These are phyloP conservation scores for Platycheirus rosarum DNA, from an alignment of 2,888 invertebrate genomes.

Conservation along the genomic window DNA sequence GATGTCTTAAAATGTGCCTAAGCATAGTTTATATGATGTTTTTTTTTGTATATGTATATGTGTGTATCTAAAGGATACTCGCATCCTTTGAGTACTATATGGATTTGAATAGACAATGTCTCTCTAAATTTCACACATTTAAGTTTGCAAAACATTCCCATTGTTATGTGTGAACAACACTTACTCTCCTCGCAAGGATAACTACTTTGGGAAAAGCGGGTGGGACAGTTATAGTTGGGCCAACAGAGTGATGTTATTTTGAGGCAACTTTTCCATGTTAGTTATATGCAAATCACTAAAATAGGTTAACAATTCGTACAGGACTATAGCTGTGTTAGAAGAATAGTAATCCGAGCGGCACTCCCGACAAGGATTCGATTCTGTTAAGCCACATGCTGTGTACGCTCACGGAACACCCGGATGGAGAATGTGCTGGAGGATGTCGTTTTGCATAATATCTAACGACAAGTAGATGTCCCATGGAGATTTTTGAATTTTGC, in stretches of 20 bases:
- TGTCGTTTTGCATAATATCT: conserved; percentile 59
- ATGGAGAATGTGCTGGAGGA: conserved; percentile 4
- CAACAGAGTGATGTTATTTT: conserved; percentile 49
- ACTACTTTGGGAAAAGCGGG: not conserved
- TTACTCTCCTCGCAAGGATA: conserved; percentile 26
- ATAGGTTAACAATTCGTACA: conserved; percentile 73
- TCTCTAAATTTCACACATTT: conserved; percentile 62
- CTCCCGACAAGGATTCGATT: conserved; percentile 69
- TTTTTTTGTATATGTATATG: conserved; percentile 12
- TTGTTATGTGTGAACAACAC: conserved; percentile 49
- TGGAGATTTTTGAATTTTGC: conserved; percentile 57
- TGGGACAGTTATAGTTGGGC: conserved; percentile 9
- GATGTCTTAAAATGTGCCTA: not conserved
- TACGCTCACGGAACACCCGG: not conserved
- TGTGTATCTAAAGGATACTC: conserved; percentile 32
- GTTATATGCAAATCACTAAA: conserved; percentile 70
- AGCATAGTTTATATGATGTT: conserved; percentile 26
- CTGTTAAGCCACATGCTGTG: conserved; percentile 72
- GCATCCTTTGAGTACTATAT: conserved; percentile 49
- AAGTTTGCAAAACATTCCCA: conserved; percentile 56
- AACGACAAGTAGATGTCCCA: conserved; percentile 56
- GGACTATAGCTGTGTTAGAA: conserved; percentile 36
- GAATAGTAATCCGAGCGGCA: conserved; percentile 47
- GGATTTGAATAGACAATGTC: conserved; percentile 40
- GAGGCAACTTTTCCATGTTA: conserved; percentile 68